These are phyloP conservation scores for Vollenhovia emeryi DNA, from an alignment of 1,140 invertebrate genomes.

Conservation along the genomic window DNA sequence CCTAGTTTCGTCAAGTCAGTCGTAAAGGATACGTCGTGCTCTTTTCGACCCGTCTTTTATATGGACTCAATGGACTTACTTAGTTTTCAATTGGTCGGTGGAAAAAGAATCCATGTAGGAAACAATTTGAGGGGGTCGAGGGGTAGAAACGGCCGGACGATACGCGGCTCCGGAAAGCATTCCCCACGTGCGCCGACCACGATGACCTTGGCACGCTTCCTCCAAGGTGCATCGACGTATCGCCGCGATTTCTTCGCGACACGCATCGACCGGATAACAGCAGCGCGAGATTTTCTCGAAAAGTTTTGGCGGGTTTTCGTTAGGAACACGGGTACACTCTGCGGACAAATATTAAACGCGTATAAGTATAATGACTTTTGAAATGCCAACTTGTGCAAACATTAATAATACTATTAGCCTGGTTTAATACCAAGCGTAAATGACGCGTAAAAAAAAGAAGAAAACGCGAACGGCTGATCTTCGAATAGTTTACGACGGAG, in stretches of 20 bases:
- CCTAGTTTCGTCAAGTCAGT: slow-evolving; percentile 76
- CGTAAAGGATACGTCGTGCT: slow-evolving; percentile 67
- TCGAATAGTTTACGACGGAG: not conserved
- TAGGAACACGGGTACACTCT: not conserved
- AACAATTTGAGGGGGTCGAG: slow-evolving; percentile 20
- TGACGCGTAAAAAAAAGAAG: not conserved
- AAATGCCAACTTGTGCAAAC: not conserved
- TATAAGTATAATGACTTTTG: no score
- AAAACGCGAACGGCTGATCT: not conserved
- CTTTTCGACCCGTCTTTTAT: slow-evolving; percentile 35
- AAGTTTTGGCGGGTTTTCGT: not conserved
- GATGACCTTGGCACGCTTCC: slow-evolving; percentile 63
- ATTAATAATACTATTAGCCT: not conserved
- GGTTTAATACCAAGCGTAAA: not conserved
- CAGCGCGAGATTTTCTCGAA: slow-evolving; percentile 8
- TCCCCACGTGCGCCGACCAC: slow-evolving; percentile 24
- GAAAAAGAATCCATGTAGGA: not conserved
- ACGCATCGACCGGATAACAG: slow-evolving; percentile 34
- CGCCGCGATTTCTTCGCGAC: slow-evolving; percentile 32
- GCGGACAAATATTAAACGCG: not conserved
- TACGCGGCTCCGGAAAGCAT: slow-evolving; percentile 16
- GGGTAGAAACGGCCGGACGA: slow-evolving; percentile 4
- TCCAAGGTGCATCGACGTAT: slow-evolving; percentile 55
- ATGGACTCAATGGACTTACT: not conserved
- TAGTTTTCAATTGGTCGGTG: not conserved